Percentiles rank a stretch among this genome's conserved stretches.
These are phyloP conservation scores for Mus spicilegus DNA, from an alignment of 2,113 vertebrate genomes.

Conservation along the genomic window DNA sequence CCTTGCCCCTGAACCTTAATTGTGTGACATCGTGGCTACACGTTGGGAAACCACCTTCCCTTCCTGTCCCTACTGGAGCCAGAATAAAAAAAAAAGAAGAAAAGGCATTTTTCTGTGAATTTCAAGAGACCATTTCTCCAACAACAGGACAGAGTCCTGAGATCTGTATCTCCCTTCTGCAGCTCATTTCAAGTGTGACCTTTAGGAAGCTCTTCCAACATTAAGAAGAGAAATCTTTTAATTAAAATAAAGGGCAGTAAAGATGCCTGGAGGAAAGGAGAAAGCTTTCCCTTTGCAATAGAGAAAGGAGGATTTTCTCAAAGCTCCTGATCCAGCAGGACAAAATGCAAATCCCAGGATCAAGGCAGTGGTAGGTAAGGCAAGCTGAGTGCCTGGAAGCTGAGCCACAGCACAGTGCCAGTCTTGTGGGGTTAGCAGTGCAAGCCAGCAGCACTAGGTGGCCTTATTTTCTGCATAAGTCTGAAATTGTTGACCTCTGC, in stretches of 20 bases:
- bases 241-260: constrained; percentile 86
- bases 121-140: constrained; percentile 35
- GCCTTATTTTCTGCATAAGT: neutral
- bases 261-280: constrained; percentile 72
- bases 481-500: constrained; percentile 2
- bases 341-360: constrained; percentile 62
- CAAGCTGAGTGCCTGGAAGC: neutral
- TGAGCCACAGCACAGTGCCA: neutral
- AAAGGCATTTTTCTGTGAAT: constrained; percentile 47
- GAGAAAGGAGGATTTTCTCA: constrained; percentile 81
- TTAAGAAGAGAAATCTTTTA: constrained; percentile 80
- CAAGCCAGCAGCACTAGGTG: neutral
- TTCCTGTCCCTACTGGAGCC: neutral
- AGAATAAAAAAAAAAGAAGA: constrained; percentile 62
- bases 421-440: neutral
- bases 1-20: constrained; percentile 16
- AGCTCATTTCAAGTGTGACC: constrained; percentile 82
- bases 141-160: constrained; percentile 44
- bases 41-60: constrained; percentile 28
- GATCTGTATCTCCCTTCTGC: constrained; percentile 71
- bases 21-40: neutral
- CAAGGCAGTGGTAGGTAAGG: neutral
- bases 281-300: constrained; percentile 74
- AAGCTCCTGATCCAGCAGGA: constrained; percentile 55
- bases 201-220: constrained; percentile 84